phyloP scores from a whole-genome alignment of 2,888 invertebrate genomes.

The Dynastes maya region DNA sequence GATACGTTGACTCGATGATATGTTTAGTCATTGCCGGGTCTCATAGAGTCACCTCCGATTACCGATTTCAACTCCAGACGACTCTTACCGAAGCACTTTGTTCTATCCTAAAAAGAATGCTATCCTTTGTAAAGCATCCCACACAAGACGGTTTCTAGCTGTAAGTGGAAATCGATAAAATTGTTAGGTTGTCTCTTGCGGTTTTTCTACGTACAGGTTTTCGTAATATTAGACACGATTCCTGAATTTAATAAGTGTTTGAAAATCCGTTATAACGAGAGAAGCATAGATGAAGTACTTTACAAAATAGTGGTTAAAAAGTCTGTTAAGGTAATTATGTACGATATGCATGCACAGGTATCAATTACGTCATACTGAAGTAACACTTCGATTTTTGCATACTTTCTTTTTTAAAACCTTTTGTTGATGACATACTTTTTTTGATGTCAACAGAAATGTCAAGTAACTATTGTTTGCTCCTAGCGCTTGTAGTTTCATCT shows the following conservation, averaged over 20 bases:
- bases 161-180: slow-evolving; percentile 36
- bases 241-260: slow-evolving; percentile 17
- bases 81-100: slow-evolving; percentile 9
- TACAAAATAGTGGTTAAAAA: not conserved
- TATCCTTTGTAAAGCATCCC: slow-evolving; percentile 27
- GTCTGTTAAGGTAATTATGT: too few relatives aligned
- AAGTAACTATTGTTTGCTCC: too few relatives aligned
- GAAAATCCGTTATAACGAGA: not conserved
- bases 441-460: too few relatives aligned
- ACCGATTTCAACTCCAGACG: slow-evolving; percentile 28
- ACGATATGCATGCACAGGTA: not conserved
- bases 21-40: not conserved
- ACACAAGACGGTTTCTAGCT: slow-evolving; percentile 20
- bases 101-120: slow-evolving; percentile 21
- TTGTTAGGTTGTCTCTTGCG: not conserved
- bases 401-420: not conserved
- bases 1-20: slow-evolving; percentile 1
- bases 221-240: slow-evolving; percentile 6
- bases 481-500: too few relatives aligned
- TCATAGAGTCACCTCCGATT: slow-evolving; percentile 21
- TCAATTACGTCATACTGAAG: not conserved
- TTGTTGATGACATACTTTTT: too few relatives aligned
- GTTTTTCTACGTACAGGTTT: slow-evolving; percentile 1
- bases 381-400: not conserved
- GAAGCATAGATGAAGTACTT: not conserved